These are phyloP conservation scores for Zaprionus tsacasi DNA, from an alignment of 1,140 invertebrate species.

Conservation along the genomic window DNA sequence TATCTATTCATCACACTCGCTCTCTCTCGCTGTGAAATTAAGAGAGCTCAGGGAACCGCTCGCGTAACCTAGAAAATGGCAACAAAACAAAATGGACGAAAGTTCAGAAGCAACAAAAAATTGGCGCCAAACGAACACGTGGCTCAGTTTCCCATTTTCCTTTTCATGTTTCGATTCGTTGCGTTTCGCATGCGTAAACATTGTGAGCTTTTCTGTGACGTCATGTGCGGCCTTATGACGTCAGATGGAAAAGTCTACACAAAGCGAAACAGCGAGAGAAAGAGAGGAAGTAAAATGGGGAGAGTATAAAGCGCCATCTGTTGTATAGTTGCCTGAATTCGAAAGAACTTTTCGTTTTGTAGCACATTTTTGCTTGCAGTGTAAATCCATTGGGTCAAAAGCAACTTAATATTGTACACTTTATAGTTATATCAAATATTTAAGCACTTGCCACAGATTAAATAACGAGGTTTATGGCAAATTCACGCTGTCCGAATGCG, in stretches of 20 bases:
- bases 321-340: neutral
- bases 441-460: constrained; percentile 8
- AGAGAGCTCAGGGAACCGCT: constrained; percentile 35
- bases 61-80: constrained; percentile 63
- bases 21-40: neutral
- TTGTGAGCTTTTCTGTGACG: constrained; percentile 75
- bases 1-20: neutral
- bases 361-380: neutral
- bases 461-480: constrained; percentile 8
- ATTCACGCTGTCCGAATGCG: constrained; percentile 19
- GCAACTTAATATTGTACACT: neutral
- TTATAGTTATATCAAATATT: constrained; percentile 3
- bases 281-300: neutral
- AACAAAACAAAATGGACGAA: constrained; percentile 67
- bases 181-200: constrained; percentile 64
- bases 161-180: constrained; percentile 42
- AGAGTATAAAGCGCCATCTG: constrained; percentile 56
- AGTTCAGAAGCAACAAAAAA: constrained; percentile 47
- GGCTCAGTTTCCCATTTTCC: neutral
- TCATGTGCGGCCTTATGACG: constrained; percentile 67
- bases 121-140: constrained; percentile 70
- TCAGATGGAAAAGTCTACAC: constrained; percentile 57
- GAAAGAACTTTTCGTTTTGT: neutral
- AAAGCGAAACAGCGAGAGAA: neutral
- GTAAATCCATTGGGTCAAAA: neutral